A percentile compares a stretch with the other conserved stretches of the same genome.
Conservation (phyloP, 1,140 invertebrate genomes). For the Aphaenogaster ashmeadi region DNA sequence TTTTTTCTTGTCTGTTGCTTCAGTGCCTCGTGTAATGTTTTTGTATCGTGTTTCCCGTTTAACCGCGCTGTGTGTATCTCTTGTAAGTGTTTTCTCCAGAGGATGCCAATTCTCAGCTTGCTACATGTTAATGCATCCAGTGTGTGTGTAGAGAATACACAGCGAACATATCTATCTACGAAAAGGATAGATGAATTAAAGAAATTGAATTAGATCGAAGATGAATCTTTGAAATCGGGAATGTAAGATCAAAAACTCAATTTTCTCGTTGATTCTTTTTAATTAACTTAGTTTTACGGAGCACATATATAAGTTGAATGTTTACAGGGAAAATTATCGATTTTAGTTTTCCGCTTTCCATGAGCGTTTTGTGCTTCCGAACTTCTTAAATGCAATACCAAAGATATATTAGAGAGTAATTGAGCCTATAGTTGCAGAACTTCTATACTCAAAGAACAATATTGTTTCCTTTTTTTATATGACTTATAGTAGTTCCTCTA, state of each 20-base stretch:
- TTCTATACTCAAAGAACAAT: conserved; percentile 28
- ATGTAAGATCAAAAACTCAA: conserved; percentile 1
- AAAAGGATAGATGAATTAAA: not conserved
- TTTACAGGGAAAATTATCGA: conserved; percentile 31
- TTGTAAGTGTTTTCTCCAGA: conserved; percentile 11
- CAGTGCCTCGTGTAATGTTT: not conserved
- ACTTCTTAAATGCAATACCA: conserved; percentile 41
- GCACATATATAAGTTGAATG: not conserved
- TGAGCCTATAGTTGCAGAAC: conserved; percentile 10
- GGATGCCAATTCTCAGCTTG: conserved; percentile 30
- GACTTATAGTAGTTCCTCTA: conserved; percentile 27
- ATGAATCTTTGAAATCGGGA: not conserved
- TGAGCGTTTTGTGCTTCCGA: conserved; percentile 36
- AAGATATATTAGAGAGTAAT: conserved; percentile 26
- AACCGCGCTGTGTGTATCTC: not conserved
- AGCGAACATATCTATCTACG: not conserved
- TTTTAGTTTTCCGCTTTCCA: conserved; percentile 6
- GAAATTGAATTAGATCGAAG: not conserved
- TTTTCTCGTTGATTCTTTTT: not conserved
- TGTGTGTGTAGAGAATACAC: not conserved
- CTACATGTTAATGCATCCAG: conserved; percentile 8
- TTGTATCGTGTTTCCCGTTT: not conserved
- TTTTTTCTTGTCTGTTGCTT: conserved; percentile 2
- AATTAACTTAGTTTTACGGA: not conserved
- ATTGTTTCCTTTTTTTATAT: conserved; percentile 42